Conservation (phyloP, 1,140 invertebrate species). For the Cecropterus lyciades region DNA sequence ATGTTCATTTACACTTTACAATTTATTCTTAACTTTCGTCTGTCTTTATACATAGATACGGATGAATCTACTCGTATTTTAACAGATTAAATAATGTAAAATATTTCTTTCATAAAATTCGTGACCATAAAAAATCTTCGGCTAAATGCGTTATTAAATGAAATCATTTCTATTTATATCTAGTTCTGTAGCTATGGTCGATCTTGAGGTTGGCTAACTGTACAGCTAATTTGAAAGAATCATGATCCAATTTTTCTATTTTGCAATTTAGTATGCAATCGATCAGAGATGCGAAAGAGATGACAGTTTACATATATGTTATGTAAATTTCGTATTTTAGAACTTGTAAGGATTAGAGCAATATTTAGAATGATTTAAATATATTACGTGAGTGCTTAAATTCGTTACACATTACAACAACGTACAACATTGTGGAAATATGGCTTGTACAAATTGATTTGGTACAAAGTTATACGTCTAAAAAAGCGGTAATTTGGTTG, state of each 20-base stretch:
- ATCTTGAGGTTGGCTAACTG: conserved; percentile 27
- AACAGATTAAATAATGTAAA: not conserved
- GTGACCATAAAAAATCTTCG: not conserved
- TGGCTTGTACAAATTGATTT: no score
- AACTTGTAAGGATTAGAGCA: not conserved
- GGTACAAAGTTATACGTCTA: no score
- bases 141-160: not conserved
- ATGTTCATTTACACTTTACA: no score
- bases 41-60: no score
- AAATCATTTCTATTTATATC: conserved; percentile 14
- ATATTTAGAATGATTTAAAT: not conserved
- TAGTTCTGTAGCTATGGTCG: conserved; percentile 2
- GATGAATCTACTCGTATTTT: no score
- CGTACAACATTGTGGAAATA: no score
- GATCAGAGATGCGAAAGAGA: conserved; percentile 17
- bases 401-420: no score
- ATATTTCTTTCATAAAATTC: not conserved
- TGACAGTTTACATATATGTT: not conserved
- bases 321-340: conserved; percentile 3
- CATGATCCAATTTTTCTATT: conserved; percentile 30
- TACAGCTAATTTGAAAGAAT: conserved; percentile 21
- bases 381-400: no score
- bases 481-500: not conserved
- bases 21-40: no score
- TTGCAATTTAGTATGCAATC: conserved; percentile 30